Conservation (phyloP, 2,888 invertebrate genomes). For the Nomada flava region DNA sequence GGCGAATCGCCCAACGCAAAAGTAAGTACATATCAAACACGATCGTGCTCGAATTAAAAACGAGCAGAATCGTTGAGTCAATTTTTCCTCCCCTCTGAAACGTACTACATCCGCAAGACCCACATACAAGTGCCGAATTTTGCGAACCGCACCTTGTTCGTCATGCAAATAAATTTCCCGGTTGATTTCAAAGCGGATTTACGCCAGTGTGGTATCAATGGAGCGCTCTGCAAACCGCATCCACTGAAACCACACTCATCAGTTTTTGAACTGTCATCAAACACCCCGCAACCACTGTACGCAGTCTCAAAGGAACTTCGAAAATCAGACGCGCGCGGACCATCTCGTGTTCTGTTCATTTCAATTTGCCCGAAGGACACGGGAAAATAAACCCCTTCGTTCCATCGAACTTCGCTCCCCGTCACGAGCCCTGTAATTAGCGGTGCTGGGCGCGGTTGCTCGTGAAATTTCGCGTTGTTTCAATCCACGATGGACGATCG, state of each 20-base stretch:
- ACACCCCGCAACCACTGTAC: constrained; percentile 39
- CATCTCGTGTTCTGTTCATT: neutral
- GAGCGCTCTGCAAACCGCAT: constrained; percentile 31
- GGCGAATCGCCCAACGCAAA: too few species aligned
- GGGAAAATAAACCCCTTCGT: neutral
- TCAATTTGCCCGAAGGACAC: neutral
- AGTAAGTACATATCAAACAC: too few species aligned
- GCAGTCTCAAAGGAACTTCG: constrained; percentile 11
- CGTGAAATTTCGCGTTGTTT: constrained; percentile 6
- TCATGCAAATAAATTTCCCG: constrained; percentile 59
- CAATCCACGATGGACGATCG: neutral
- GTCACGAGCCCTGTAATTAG: constrained; percentile 10
- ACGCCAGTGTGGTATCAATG: constrained; percentile 62
- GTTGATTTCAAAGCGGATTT: constrained; percentile 68
- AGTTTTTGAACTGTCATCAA: constrained; percentile 66
- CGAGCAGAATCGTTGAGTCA: too few species aligned
- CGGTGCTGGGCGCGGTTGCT: neutral
- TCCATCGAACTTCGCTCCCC: neutral
- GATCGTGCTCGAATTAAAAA: too few species aligned
- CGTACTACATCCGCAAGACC: too few species aligned
- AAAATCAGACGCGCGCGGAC: neutral
- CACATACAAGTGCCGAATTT: constrained; percentile 4
- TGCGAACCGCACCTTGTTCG: constrained; percentile 41
- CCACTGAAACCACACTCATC: constrained; percentile 53
- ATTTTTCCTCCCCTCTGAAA: too few species aligned